Conservation (phyloP, 2,888 invertebrate species). For the Tenodera sinensis region DNA sequence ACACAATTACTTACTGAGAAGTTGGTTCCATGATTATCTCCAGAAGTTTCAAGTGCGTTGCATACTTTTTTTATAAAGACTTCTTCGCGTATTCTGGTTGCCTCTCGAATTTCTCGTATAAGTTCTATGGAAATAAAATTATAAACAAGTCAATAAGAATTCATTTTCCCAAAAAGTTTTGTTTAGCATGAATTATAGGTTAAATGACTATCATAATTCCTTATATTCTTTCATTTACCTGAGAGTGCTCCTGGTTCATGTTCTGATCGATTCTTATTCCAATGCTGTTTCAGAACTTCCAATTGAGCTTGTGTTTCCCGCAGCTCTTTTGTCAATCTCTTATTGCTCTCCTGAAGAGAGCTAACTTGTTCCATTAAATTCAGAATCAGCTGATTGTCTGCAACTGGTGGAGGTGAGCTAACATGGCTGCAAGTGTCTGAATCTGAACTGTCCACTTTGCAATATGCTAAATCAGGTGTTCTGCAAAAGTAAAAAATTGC, state of each 20-base stretch:
- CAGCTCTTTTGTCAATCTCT: constrained; percentile 70
- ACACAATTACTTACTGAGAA: constrained; percentile 42
- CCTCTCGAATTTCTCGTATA: constrained; percentile 69
- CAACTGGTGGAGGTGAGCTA: background rate
- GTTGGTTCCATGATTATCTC: constrained; percentile 45
- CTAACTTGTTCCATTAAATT: constrained; percentile 71
- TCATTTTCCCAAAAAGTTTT: background rate
- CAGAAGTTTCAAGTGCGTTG: constrained; percentile 52
- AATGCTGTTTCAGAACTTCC: constrained; percentile 53
- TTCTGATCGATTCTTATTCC: constrained; percentile 47
- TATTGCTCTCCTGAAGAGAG: constrained; percentile 66
- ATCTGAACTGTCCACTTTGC: constrained; percentile 44
- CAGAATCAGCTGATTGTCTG: constrained; percentile 50
- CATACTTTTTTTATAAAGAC: constrained; percentile 61
- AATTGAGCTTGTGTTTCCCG: constrained; percentile 67
- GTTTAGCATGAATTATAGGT: too few relatives aligned
- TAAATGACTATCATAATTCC: too few relatives aligned
- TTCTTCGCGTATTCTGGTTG: constrained; percentile 67
- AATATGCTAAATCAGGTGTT: background rate
- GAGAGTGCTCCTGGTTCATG: constrained; percentile 68
- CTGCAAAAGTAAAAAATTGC: background rate
- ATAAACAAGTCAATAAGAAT: background rate
- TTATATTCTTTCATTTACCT: constrained; percentile 19
- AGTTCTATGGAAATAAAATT: constrained; percentile 51
- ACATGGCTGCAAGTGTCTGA: background rate